Evolutionary conservation across 2,888 invertebrate species (phyloP).

Genomic region (Gastrophysa polygoni): DNA sequence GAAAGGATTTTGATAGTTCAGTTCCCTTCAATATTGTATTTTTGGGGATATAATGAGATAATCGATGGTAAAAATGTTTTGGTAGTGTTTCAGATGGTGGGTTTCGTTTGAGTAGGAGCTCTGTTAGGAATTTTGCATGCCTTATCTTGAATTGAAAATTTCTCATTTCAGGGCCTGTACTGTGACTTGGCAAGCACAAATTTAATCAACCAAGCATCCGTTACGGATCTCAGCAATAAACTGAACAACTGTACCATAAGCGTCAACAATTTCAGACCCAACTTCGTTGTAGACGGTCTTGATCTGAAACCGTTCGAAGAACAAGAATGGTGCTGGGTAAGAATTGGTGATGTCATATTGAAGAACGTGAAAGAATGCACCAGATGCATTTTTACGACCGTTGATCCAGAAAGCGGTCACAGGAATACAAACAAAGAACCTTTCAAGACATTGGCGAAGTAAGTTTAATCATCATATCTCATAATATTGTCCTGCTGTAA

Average conservation of each 20-base stretch:
- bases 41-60: too few relatives aligned
- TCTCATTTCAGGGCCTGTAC: constrained; percentile 58
- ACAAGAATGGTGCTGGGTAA: constrained; percentile 65
- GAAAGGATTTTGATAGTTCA: too few relatives aligned
- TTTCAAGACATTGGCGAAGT: constrained; percentile 62
- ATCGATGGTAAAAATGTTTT: too few relatives aligned
- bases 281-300: constrained; percentile 61
- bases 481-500: not conserved
- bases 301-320: constrained; percentile 58
- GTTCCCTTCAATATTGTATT: too few relatives aligned
- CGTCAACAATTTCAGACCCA: constrained; percentile 63
- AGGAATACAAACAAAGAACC: constrained; percentile 60
- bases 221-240: constrained; percentile 60
- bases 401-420: constrained; percentile 60
- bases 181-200: constrained; percentile 63
- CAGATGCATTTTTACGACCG: constrained; percentile 58
- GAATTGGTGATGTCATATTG: constrained; percentile 61
- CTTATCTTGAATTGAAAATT: too few relatives aligned
- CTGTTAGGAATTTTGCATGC: too few relatives aligned
- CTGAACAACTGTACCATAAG: constrained; percentile 55
- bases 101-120: too few relatives aligned
- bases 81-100: too few relatives aligned
- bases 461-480: constrained; percentile 30
- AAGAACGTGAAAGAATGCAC: constrained; percentile 64
- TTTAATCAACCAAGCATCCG: constrained; percentile 61